A percentile compares a stretch with the other conserved stretches of the same genome.
Evolutionary conservation across 2,888 invertebrate species (phyloP).

Genomic region (Rhingia campestris): DNA sequence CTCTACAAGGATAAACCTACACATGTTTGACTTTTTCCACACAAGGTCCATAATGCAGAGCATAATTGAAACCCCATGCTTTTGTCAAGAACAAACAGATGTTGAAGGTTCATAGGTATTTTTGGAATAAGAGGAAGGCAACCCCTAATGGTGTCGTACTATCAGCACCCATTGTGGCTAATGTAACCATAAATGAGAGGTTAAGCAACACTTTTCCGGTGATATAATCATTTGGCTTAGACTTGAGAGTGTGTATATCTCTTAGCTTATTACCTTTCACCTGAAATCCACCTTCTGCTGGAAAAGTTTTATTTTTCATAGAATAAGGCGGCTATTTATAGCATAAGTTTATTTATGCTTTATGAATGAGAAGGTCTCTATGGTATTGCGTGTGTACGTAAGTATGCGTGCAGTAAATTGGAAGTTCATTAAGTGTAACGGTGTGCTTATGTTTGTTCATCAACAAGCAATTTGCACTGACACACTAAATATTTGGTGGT

Average conservation of each 20-base stretch:
- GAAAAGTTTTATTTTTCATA: constrained; percentile 11
- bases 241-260: background rate
- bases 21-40: background rate
- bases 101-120: background rate
- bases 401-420: background rate
- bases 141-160: background rate
- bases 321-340: background rate
- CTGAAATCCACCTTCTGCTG: too few species aligned
- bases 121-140: background rate
- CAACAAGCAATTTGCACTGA: constrained; percentile 17
- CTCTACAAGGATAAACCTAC: background rate
- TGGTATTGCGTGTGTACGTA: background rate
- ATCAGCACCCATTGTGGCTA: constrained; percentile 1
- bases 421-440: background rate
- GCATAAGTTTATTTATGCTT: background rate
- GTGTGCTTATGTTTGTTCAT: constrained; percentile 5
- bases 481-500: constrained; percentile 3
- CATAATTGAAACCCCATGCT: background rate
- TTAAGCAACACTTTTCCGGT: background rate
- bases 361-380: background rate
- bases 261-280: too few species aligned
- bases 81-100: background rate
- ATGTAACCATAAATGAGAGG: background rate
- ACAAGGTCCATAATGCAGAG: background rate
- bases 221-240: background rate